These are phyloP conservation scores for Malurus splendens DNA, from an alignment of 2,797 vertebrate genomes.

Conservation along the genomic window DNA sequence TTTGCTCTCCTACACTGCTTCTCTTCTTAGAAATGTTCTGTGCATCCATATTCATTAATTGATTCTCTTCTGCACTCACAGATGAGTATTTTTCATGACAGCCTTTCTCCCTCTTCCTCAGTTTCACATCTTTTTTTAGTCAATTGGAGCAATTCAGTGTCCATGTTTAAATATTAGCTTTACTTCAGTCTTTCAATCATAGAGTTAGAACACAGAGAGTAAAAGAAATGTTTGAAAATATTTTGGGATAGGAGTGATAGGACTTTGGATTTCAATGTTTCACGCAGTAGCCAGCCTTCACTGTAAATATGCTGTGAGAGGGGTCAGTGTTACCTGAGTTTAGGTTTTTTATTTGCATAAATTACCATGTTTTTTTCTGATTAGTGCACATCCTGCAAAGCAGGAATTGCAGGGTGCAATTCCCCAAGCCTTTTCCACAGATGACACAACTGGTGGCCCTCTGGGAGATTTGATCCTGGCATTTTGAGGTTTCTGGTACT, in stretches of 20 bases:
- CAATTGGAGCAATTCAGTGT: neutral
- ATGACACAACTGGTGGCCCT: fast-evolving
- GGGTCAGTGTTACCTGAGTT: neutral
- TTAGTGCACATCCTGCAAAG: neutral
- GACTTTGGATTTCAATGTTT: neutral
- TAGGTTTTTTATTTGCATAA: neutral
- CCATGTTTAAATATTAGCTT: neutral
- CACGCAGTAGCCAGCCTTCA: neutral
- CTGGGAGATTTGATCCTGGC: neutral
- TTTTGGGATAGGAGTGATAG: neutral
- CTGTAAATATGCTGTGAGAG: neutral
- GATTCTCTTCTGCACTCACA: neutral
- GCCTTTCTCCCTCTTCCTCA: neutral
- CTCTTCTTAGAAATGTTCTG: neutral
- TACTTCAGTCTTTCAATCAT: neutral
- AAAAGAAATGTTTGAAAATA: neutral
- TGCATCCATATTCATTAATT: neutral
- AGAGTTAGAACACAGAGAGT: neutral
- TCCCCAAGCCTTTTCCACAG: neutral
- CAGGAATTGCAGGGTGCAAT: neutral
- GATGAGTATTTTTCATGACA: neutral
- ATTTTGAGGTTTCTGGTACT: neutral
- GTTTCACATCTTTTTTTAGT: neutral
- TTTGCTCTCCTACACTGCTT: neutral
- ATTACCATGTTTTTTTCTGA: neutral